These are phyloP conservation scores for Perdita meconis DNA, from an alignment of 2,888 invertebrate genomes.

Conservation along the genomic window DNA sequence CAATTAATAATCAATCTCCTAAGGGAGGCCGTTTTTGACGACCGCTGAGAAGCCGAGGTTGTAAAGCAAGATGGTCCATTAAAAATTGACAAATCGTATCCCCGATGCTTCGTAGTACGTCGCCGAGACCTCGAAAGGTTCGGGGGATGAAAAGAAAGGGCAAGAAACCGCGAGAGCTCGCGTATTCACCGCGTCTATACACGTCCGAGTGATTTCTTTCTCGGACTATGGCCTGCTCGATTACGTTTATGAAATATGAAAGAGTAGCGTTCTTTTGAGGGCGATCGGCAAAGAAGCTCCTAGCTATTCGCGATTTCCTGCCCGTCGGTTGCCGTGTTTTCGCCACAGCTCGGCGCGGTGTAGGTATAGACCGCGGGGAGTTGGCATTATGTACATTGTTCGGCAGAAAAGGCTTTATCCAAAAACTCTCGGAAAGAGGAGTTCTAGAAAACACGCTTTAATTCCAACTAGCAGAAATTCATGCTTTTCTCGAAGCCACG, in stretches of 20 bases:
- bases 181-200: conserved; percentile 20
- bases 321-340: conserved; percentile 2
- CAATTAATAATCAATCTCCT: too few species aligned
- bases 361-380: not conserved
- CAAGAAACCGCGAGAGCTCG: conserved; percentile 10
- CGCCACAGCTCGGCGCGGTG: too few species aligned
- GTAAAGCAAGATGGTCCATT: conserved; percentile 3
- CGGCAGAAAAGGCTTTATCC: conserved; percentile 8
- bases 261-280: conserved; percentile 35
- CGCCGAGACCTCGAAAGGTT: not conserved
- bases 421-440: not conserved
- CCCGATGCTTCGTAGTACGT: conserved; percentile 11
- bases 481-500: too few species aligned
- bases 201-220: conserved; percentile 38
- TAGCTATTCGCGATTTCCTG: conserved; percentile 21
- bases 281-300: conserved; percentile 30
- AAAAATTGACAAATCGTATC: conserved; percentile 33
- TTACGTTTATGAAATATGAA: conserved; percentile 39
- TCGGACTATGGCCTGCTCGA: conserved; percentile 10
- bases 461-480: too few species aligned
- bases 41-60: not conserved
- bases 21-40: not conserved
- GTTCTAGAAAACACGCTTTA: too few species aligned
- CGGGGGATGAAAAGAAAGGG: not conserved
- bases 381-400: conserved; percentile 18